Evolutionary conservation across 2,113 vertebrate genomes (phyloP).

Genomic region (Dasyurus viverrinus): DNA sequence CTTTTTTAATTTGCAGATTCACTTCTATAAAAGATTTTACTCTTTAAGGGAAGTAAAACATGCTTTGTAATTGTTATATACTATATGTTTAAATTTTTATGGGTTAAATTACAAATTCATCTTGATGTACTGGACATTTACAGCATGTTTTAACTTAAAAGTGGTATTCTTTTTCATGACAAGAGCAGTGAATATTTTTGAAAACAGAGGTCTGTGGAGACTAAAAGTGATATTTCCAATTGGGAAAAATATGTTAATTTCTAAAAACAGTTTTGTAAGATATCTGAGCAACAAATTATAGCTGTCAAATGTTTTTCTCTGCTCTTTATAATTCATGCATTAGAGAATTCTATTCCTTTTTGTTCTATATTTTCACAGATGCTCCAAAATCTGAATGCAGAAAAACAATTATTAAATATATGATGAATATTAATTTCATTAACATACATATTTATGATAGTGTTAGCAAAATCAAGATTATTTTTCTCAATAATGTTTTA

Average conservation of each 20-base stretch:
- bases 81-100: constrained; percentile 31
- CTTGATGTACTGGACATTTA: constrained; percentile 6
- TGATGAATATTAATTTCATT: background rate
- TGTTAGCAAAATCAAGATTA: background rate
- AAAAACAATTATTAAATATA: background rate
- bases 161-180: background rate
- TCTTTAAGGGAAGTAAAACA: background rate
- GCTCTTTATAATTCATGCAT: background rate
- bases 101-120: background rate
- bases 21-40: constrained; percentile 15
- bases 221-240: background rate
- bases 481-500: background rate
- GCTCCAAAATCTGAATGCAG: background rate
- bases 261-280: constrained; percentile 13
- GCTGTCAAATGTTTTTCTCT: background rate
- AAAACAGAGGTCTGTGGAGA: background rate
- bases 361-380: background rate
- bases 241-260: constrained; percentile 32
- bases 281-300: background rate
- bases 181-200: background rate
- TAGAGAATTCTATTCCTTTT: background rate
- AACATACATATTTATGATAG: background rate
- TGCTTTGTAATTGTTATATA: background rate
- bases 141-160: background rate
- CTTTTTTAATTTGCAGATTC: background rate